Percentiles rank a stretch among this genome's conserved stretches.
phyloP scores from a whole-genome alignment of 1,140 invertebrate genomes.

The Arion vulgaris region DNA sequence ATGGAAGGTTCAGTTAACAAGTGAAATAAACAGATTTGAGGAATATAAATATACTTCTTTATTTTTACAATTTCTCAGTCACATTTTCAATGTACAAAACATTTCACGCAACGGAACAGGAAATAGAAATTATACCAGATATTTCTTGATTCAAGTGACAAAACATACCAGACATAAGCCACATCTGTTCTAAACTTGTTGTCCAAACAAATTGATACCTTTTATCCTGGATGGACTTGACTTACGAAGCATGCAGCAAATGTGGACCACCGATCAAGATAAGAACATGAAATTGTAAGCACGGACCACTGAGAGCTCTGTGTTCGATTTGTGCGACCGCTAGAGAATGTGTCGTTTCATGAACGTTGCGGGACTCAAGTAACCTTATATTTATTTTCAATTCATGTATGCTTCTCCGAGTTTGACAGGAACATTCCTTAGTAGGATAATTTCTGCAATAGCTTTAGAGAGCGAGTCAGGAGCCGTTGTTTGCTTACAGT shows the following conservation, averaged over 20 bases:
- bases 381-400: not conserved
- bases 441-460: not conserved
- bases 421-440: not conserved
- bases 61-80: too few relatives aligned
- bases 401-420: not conserved
- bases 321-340: not conserved
- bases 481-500: not conserved
- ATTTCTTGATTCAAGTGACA: too few relatives aligned
- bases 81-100: too few relatives aligned
- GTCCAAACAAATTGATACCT: not conserved
- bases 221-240: not conserved
- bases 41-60: too few relatives aligned
- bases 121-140: too few relatives aligned
- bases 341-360: not conserved
- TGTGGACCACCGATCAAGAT: not conserved
- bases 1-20: too few relatives aligned
- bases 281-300: not conserved
- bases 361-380: not conserved
- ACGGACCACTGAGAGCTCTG: not conserved
- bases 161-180: too few relatives aligned
- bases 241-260: not conserved
- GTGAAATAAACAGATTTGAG: too few relatives aligned
- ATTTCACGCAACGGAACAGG: too few relatives aligned
- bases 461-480: not conserved
- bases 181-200: too few relatives aligned